Conservation (phyloP, 2,888 invertebrate genomes). For the Pteria penguin region DNA sequence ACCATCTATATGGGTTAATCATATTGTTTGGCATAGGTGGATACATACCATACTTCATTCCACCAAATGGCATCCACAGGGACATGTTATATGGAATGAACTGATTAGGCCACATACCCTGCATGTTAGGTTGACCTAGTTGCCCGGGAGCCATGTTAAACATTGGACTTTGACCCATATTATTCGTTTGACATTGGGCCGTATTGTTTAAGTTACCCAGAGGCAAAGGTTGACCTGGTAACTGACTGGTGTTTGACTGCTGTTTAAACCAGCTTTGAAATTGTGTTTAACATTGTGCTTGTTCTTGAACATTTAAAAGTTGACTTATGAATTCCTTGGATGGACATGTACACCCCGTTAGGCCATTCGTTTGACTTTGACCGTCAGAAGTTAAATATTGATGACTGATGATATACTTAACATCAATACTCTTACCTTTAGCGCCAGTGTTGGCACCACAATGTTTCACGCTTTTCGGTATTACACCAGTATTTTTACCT, state of each 20-base stretch:
- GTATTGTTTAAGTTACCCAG: not conserved
- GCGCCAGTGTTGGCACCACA: not conserved
- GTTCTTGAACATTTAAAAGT: not conserved
- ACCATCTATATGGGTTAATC: not conserved
- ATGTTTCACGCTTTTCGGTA: too few relatives aligned
- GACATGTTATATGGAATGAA: not conserved
- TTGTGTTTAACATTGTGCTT: not conserved
- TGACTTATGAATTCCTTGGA: not conserved
- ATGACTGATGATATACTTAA: not conserved
- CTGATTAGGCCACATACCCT: not conserved
- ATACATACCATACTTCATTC: not conserved
- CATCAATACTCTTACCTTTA: not conserved
- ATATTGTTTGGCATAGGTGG: not conserved
- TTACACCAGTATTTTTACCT: too few relatives aligned
- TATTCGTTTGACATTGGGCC: not conserved
- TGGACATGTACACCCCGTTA: not conserved
- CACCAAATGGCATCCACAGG: not conserved
- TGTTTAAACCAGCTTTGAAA: not conserved
- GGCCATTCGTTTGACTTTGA: not conserved
- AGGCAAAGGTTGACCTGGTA: not conserved
- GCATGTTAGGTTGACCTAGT: not conserved
- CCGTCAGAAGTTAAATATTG: not conserved
- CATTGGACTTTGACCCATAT: not conserved
- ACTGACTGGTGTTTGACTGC: too few relatives aligned
- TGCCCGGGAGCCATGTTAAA: not conserved